These are phyloP conservation scores for Amblyjoppa fuscipennis DNA, from an alignment of 2,888 invertebrate genomes.

Conservation along the genomic window DNA sequence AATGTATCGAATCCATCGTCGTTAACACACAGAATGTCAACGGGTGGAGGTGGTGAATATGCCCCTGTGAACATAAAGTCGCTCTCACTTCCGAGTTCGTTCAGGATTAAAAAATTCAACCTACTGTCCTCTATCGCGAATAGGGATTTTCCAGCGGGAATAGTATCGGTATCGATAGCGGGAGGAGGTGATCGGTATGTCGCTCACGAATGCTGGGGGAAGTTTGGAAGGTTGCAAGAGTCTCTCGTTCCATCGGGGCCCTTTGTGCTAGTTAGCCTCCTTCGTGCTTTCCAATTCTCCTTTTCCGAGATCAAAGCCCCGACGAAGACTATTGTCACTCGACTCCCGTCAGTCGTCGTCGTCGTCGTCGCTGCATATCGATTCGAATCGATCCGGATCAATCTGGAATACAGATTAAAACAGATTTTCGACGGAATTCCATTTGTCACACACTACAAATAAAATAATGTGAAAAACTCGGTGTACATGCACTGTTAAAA, in stretches of 20 bases:
- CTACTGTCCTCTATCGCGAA: background rate
- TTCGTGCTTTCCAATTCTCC: constrained; percentile 71
- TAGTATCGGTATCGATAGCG: background rate
- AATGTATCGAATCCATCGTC: background rate
- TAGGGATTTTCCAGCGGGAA: background rate
- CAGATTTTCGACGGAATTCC: background rate
- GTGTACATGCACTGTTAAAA: too few species aligned
- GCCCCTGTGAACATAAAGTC: too few species aligned
- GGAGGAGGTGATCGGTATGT: constrained; percentile 62
- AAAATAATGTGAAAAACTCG: background rate
- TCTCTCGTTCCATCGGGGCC: constrained; percentile 62
- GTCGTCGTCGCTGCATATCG: constrained; percentile 2
- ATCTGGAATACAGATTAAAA: background rate
- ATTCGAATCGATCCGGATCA: background rate
- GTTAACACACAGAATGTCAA: background rate
- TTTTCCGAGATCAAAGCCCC: constrained; percentile 77
- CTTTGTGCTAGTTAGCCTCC: constrained; percentile 77
- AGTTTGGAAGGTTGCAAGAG: constrained; percentile 58
- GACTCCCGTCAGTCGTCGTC: constrained; percentile 13
- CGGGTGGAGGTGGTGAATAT: background rate
- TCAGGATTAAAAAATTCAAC: too few species aligned
- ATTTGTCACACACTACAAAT: background rate
- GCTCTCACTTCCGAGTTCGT: too few species aligned
- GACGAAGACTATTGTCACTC: constrained; percentile 50
- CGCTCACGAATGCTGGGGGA: constrained; percentile 67